Base-by-base conservation (phyloP, 2,888 invertebrate genomes). In the Apamea sordens region DNA sequence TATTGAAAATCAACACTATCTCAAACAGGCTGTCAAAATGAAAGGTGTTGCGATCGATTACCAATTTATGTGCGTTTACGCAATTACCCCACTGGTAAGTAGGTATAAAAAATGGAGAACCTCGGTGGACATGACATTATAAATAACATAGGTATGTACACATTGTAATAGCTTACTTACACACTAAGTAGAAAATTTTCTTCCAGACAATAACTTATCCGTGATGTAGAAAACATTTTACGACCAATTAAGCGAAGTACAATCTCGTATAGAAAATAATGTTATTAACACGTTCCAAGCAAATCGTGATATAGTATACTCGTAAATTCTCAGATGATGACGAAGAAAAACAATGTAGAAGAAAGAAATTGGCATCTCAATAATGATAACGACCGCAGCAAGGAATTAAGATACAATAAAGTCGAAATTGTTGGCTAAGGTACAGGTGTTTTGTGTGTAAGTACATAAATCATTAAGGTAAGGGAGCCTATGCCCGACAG, bases 191-290 rank as follows among this genome's bases (percentile, higher is more conserved):
- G n/a, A 44, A 67, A 59, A n/a, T 50, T 21, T 53, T 41, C 5
- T 63, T 28, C 21, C 3, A 71, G 13, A 63, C 61, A 56, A 71
- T 71, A 44, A 73, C 21, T 67, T 41, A 32, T 47, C 11, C 5
- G 53, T 67, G 28, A 75, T 36, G 44, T 61, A 53, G 36, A 24
- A 59, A 70, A 79, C 24, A 73, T 56, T 84, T 70, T 70, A 79
- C 73, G 61, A 32, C 11, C 73, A 82, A 70, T 61, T 41, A 61
- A 6, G 21, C 47, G 56, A 70, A 82, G 65, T 73, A 53, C 59
- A 69, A 47, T 64, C 36, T 47, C 24, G 21, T 65, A 15, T 10
- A 53, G 32, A 18, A 41, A 61, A 53, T 36, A 67, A 56, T 61
- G 24, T 67, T 53, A 50, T 28, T 28, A 69, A 64, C 44, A 41